These are phyloP conservation scores for Atethmia centrago DNA, from an alignment of 2,888 invertebrate genomes.

Conservation along the genomic window DNA sequence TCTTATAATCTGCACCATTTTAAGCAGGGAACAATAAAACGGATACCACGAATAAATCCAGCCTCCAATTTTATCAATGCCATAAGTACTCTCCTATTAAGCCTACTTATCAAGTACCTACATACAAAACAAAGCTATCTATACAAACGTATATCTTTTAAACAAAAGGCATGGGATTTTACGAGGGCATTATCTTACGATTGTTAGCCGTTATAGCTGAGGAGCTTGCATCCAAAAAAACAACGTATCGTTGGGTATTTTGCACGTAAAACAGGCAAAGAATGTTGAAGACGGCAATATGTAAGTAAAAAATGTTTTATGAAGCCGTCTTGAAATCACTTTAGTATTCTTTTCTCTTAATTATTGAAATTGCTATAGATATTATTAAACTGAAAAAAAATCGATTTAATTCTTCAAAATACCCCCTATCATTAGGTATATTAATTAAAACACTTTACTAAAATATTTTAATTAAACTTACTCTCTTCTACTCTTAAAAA, in stretches of 20 bases:
- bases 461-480: too few species aligned
- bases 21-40: conserved; percentile 11
- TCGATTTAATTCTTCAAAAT: neutral
- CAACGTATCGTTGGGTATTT: neutral
- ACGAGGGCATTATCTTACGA: conserved; percentile 49
- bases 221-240: conserved; percentile 23
- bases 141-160: conserved; percentile 50
- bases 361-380: neutral
- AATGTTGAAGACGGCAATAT: neutral
- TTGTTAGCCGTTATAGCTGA: conserved; percentile 54
- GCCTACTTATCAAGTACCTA: conserved; percentile 27
- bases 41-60: conserved; percentile 19
- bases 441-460: neutral
- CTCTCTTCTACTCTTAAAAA: too few species aligned
- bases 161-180: conserved; percentile 66
- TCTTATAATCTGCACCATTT: neutral
- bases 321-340: neutral
- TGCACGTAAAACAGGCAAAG: neutral
- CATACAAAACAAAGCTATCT: conserved; percentile 55
- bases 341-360: neutral
- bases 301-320: conserved; percentile 3
- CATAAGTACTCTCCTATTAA: conserved; percentile 19
- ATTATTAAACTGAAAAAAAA: neutral
- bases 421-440: neutral
- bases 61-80: neutral